phyloP scores from a whole-genome alignment of 2,113 vertebrate genomes.

The Indri indri region DNA sequence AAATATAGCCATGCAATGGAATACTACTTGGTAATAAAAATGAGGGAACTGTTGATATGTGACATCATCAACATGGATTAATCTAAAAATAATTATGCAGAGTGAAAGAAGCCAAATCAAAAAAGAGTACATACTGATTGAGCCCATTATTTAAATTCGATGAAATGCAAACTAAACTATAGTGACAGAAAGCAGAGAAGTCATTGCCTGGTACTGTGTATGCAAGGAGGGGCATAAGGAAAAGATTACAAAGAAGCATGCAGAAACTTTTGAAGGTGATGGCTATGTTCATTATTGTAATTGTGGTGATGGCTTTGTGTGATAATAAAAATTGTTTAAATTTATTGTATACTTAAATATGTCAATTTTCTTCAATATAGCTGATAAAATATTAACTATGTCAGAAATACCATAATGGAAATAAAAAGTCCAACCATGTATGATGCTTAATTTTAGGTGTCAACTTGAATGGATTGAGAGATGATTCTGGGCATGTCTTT shows the following conservation, averaged over 20 bases:
- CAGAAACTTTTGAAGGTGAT: neutral
- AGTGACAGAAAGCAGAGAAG: neutral
- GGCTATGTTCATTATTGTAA: neutral
- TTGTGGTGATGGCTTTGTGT: neutral
- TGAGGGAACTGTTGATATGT: neutral
- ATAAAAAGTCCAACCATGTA: neutral
- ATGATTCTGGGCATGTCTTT: neutral
- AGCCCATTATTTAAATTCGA: neutral
- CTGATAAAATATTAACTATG: neutral
- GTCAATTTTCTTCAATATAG: neutral
- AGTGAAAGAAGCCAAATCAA: neutral
- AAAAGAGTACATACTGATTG: neutral
- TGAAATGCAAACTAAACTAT: neutral
- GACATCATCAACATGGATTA: neutral
- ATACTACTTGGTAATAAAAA: neutral
- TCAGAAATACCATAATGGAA: neutral
- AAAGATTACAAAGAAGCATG: neutral
- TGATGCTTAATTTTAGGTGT: neutral
- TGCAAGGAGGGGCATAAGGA: neutral
- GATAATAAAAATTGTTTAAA: neutral
- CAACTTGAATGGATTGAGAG: neutral
- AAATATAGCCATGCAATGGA: neutral
- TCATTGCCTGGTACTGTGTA: neutral
- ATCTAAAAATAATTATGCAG: neutral
- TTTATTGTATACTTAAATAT: neutral